A percentile compares a stretch with the other conserved stretches of the same genome.
These are phyloP conservation scores for Bombus turneri DNA, from an alignment of 1,140 invertebrate species.

Conservation along the genomic window DNA sequence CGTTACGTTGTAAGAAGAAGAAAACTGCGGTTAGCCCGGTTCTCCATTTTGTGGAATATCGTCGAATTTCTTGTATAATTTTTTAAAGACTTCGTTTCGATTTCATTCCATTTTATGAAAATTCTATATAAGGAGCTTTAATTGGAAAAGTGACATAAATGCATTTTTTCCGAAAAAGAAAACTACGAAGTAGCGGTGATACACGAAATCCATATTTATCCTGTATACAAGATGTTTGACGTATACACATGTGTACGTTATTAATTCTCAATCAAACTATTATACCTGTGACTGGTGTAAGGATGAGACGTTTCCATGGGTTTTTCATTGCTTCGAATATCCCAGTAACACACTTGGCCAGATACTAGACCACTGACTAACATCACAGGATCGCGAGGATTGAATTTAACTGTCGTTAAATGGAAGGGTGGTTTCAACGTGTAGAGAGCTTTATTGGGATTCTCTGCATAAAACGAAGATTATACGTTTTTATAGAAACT, in stretches of 20 bases:
- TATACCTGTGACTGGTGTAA: constrained; percentile 72
- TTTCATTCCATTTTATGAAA: too few species aligned
- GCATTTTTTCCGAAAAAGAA: too few species aligned
- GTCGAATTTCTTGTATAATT: too few species aligned
- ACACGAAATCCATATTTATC: too few species aligned
- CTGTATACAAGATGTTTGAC: too few species aligned
- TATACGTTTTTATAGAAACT: not conserved
- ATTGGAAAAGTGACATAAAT: too few species aligned
- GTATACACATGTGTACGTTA: not conserved
- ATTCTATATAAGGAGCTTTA: too few species aligned
- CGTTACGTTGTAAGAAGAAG: too few species aligned
- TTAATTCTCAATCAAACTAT: constrained; percentile 6
- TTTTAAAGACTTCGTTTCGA: too few species aligned
- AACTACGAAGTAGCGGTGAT: too few species aligned
- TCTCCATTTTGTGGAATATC: too few species aligned
- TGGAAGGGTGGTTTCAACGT: constrained; percentile 88
- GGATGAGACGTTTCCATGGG: constrained; percentile 82
- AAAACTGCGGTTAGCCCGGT: too few species aligned
- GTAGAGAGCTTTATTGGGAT: constrained; percentile 91
- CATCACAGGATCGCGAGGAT: constrained; percentile 92
- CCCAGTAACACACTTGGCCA: constrained; percentile 94
- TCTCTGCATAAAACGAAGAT: constrained; percentile 84
- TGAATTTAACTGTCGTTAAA: constrained; percentile 93
- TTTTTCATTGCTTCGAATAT: constrained; percentile 87
- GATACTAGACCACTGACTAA: constrained; percentile 94